A percentile compares a stretch with the other conserved stretches of the same genome.
Conservation (phyloP, 2,113 vertebrate genomes). For the Pterocles burchelli region DNA sequence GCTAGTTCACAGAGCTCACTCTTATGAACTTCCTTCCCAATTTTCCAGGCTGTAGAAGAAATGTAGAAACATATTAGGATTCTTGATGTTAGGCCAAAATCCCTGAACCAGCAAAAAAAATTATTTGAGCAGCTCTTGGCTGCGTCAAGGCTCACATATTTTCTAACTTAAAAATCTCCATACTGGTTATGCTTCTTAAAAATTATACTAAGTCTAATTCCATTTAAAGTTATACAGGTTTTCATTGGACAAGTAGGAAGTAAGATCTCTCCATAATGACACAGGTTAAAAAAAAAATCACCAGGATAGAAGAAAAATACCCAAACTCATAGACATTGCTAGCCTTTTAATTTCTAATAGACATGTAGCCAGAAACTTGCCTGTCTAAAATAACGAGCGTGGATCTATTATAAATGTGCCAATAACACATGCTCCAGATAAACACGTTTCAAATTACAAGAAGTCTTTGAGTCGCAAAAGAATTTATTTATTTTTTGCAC, state of each 20-base stretch:
- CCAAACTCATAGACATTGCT: neutral
- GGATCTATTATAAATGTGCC: conserved; percentile 43
- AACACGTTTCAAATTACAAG: conserved; percentile 50
- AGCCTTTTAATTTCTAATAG: conserved; percentile 45
- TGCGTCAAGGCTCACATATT: neutral
- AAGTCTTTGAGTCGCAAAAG: conserved; percentile 35
- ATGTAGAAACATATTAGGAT: neutral
- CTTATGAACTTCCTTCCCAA: neutral
- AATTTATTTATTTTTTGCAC: conserved; percentile 53
- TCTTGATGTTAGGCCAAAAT: neutral
- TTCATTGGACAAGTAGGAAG: conserved; percentile 8
- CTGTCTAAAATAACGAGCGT: conserved; percentile 49
- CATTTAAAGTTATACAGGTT: conserved; percentile 51
- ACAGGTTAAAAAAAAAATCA: neutral
- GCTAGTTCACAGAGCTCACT: neutral
- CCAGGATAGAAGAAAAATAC: neutral
- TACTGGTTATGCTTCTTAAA: conserved; percentile 27
- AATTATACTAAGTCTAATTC: conserved; percentile 26
- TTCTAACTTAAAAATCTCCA: neutral
- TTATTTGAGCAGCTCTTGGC: neutral
- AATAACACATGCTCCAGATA: conserved; percentile 55
- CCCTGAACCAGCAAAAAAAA: neutral
- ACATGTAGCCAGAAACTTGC: conserved; percentile 21
- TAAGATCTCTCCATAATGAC: neutral
- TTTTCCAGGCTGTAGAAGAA: neutral